phyloP scores from a whole-genome alignment of 1,140 invertebrate species.

The Diabrotica virgifera region DNA sequence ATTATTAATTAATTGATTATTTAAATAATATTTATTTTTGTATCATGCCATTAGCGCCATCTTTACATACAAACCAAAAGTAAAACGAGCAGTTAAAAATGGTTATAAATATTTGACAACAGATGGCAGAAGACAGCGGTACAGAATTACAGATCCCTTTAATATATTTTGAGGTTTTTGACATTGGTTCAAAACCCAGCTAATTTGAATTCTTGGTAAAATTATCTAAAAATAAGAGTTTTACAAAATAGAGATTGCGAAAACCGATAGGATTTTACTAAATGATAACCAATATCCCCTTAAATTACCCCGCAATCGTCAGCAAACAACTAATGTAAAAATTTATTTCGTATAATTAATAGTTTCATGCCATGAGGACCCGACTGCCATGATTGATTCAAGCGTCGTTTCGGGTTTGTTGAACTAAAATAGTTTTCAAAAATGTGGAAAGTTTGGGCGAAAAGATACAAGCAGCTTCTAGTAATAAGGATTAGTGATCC shows the following conservation, averaged over 20 bases:
- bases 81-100: no score
- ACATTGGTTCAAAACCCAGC: not conserved
- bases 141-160: not conserved
- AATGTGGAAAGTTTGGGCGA: conserved; percentile 44
- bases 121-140: not conserved
- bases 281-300: no score
- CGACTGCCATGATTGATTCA: conserved; percentile 49
- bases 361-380: conserved; percentile 12
- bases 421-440: conserved; percentile 40
- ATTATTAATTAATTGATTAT: no score
- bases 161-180: not conserved
- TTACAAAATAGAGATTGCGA: not conserved
- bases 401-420: conserved; percentile 42
- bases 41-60: no score
- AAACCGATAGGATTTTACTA: no score
- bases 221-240: not conserved
- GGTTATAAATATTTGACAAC: no score
- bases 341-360: conserved; percentile 1
- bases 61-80: no score
- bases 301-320: not conserved
- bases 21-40: no score
- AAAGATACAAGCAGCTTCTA: conserved; percentile 42
- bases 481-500: conserved; percentile 32
- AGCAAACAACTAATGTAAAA: not conserved
- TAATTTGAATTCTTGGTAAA: not conserved